These are phyloP conservation scores for Calliopsis andreniformis DNA, from an alignment of 1,140 invertebrate genomes.

Conservation along the genomic window DNA sequence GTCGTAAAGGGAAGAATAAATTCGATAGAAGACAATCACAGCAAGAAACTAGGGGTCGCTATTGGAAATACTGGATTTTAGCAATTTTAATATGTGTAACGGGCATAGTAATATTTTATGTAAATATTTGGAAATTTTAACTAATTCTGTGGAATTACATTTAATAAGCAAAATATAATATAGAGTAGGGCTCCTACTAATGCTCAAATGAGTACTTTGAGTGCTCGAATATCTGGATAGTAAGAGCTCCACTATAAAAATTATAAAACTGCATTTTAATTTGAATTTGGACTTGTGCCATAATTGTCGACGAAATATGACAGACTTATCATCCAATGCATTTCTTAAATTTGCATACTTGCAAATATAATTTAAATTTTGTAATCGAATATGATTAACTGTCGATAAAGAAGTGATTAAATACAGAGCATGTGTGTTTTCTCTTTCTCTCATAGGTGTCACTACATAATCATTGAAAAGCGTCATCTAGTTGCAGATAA, in stretches of 20 bases:
- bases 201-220: too few relatives aligned
- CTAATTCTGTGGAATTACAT: neutral
- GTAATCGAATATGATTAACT: too few relatives aligned
- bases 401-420: neutral
- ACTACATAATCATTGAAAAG: neutral
- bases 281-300: neutral
- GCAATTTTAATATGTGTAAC: conserved; percentile 31
- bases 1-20: conserved; percentile 81
- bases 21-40: conserved; percentile 32
- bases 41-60: neutral
- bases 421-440: neutral
- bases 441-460: neutral
- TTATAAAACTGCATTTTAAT: conserved; percentile 4
- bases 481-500: neutral
- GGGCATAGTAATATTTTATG: conserved; percentile 40
- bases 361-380: neutral
- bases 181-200: too few relatives aligned
- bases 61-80: conserved; percentile 31
- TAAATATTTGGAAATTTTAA: neutral
- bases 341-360: too few relatives aligned
- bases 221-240: too few relatives aligned
- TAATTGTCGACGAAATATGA: too few relatives aligned
- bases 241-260: too few relatives aligned
- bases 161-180: neutral
- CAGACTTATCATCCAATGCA: too few relatives aligned